These are phyloP conservation scores for Nyctibius bracteatus DNA, from an alignment of 2,113 vertebrate genomes.

Conservation along the genomic window DNA sequence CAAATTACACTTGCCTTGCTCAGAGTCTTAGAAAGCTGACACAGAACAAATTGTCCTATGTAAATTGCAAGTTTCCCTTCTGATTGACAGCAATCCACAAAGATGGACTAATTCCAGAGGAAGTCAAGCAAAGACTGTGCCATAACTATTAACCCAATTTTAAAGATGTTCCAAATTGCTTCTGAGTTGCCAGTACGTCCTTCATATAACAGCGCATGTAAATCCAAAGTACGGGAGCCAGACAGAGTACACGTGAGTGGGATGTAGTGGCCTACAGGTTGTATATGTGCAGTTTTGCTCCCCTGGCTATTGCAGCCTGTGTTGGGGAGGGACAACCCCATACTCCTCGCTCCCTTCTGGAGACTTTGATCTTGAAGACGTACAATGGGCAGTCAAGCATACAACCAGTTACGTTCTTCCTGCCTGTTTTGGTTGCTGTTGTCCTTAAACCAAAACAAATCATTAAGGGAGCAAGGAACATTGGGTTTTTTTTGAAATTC, in stretches of 20 bases:
- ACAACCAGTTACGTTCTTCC: neutral
- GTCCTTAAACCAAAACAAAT: neutral
- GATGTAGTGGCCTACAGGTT: neutral
- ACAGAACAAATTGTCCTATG: slow-evolving; percentile 63
- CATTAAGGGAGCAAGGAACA: neutral
- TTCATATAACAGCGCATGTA: rapidly evolving
- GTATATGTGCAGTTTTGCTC: neutral
- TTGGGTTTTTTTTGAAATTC: neutral
- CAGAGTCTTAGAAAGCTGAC: slow-evolving; percentile 54
- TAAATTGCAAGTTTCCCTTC: slow-evolving; percentile 45
- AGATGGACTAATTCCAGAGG: slow-evolving; percentile 59
- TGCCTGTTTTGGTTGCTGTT: neutral
- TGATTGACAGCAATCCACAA: slow-evolving; percentile 57
- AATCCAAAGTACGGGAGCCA: neutral
- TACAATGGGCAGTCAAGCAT: neutral
- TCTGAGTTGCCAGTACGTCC: neutral
- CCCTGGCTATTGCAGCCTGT: neutral
- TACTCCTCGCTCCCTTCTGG: neutral
- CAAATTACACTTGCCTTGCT: slow-evolving; percentile 57
- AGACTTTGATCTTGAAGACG: neutral
- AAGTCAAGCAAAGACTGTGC: slow-evolving; percentile 29
- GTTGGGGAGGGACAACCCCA: neutral
- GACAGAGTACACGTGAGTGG: neutral
- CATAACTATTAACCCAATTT: slow-evolving; percentile 16
- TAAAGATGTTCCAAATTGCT: neutral